Conservation (phyloP, 1,140 invertebrate genomes). For the Steinernema feltiae region DNA sequence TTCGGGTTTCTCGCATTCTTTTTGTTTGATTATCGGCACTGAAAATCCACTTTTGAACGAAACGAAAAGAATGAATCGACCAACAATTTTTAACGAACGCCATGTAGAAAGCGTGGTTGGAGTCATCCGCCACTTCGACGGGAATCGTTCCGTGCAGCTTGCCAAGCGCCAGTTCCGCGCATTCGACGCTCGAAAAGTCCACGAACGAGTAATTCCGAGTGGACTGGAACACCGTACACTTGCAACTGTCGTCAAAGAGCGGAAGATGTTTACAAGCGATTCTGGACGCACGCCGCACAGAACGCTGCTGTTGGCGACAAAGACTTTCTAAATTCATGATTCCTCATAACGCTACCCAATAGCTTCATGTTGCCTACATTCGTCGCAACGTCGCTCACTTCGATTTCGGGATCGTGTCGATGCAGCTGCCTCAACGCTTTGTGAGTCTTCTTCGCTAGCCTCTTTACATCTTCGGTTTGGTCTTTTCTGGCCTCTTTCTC, state of each 20-base stretch:
- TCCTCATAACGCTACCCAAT: constrained; percentile 17
- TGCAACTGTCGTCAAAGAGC: constrained; percentile 14
- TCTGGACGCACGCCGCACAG: constrained; percentile 29
- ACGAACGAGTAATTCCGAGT: constrained; percentile 33
- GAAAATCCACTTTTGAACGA: constrained; percentile 15
- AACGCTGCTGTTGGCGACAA: constrained; percentile 33
- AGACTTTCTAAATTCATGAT: constrained; percentile 22
- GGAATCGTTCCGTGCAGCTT: constrained; percentile 29
- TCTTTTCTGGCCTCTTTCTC: constrained; percentile 18
- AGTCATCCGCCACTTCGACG: constrained; percentile 58
- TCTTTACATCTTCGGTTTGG: constrained; percentile 17
- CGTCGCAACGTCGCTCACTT: constrained; percentile 22
- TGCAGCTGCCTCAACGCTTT: constrained; percentile 29
- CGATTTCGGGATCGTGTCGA: constrained; percentile 25
- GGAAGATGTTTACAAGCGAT: constrained; percentile 31
- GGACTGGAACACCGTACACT: constrained; percentile 26
- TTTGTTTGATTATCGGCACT: constrained; percentile 23
- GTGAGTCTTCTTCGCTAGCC: constrained; percentile 26
- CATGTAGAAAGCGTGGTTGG: constrained; percentile 65
- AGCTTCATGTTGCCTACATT: constrained; percentile 13
- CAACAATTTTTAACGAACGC: constrained; percentile 64
- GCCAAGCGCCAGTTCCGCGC: neutral
- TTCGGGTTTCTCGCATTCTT: constrained; percentile 11
- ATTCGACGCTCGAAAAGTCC: constrained; percentile 25
- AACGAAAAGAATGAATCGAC: neutral